Percentiles rank a stretch among this genome's conserved stretches.
Conservation (phyloP, 2,113 vertebrate species). For the Tamias sibiricus region DNA sequence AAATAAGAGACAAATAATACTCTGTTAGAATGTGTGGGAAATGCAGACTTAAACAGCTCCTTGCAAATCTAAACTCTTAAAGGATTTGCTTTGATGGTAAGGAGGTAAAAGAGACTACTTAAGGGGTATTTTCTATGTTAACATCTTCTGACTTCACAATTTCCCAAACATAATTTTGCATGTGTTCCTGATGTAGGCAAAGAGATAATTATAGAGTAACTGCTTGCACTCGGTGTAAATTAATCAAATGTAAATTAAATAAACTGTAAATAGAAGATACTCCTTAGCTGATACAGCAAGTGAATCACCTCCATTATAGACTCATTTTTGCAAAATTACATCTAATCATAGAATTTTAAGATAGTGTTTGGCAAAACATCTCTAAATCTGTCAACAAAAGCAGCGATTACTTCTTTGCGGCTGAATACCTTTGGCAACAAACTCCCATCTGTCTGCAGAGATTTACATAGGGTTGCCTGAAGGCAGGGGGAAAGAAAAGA, state of each 20-base stretch:
- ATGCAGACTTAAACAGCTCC: conserved; percentile 19
- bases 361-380: conserved; percentile 80
- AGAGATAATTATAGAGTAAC: conserved; percentile 79
- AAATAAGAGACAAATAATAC: conserved; percentile 66
- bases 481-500: conserved; percentile 47
- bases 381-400: conserved; percentile 84
- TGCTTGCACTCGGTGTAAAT: conserved; percentile 74
- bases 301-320: conserved; percentile 81
- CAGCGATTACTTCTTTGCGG: conserved; percentile 70
- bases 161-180: conserved; percentile 73
- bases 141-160: conserved; percentile 74
- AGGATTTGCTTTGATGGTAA: conserved; percentile 60
- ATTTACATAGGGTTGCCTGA: conserved; percentile 63
- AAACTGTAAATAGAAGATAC: conserved; percentile 82
- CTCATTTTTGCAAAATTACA: conserved; percentile 83
- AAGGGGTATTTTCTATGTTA: conserved; percentile 67
- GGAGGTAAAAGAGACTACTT: conserved; percentile 66
- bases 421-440: conserved; percentile 77
- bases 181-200: conserved; percentile 66
- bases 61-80: conserved; percentile 56
- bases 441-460: conserved; percentile 72
- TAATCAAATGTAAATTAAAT: conserved; percentile 84
- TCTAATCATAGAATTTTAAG: conserved; percentile 83
- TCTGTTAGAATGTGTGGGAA: conserved; percentile 44
- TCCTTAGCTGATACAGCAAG: conserved; percentile 76